phyloP scores from a whole-genome alignment of 1,140 invertebrate species.

The Temnothorax longispinosus region DNA sequence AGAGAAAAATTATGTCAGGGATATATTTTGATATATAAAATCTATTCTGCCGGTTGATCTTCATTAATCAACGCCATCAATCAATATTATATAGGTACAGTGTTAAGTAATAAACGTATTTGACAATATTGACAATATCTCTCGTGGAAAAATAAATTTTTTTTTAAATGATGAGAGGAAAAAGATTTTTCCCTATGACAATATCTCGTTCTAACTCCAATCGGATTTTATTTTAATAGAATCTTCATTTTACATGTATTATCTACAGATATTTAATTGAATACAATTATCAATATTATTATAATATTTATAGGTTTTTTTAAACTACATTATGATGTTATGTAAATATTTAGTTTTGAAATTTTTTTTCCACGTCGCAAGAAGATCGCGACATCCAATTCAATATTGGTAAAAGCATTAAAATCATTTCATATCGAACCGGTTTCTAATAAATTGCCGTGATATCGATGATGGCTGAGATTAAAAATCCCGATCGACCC shows the following conservation, averaged over 20 bases:
- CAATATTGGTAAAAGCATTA: conserved; percentile 28
- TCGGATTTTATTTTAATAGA: background rate
- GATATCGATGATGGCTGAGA: background rate
- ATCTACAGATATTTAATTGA: background rate
- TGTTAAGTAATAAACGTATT: background rate
- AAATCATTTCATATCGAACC: background rate
- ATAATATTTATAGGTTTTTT: background rate
- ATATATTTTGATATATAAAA: background rate
- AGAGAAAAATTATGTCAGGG: background rate
- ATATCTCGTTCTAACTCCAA: background rate
- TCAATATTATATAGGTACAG: background rate
- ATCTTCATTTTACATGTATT: background rate
- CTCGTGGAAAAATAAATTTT: background rate
- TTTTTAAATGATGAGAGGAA: background rate
- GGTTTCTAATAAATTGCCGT: background rate
- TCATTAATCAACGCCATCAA: background rate
- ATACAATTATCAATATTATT: background rate
- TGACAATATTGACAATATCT: background rate
- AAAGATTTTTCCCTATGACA: background rate
- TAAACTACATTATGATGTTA: background rate
- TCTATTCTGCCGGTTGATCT: background rate
- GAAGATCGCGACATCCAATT: background rate
- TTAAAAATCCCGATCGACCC: conserved; percentile 1
- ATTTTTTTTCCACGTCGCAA: background rate
- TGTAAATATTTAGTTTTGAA: background rate